Conservation (phyloP, 23 tunicate species). For the Aplidium turbinatum region DNA sequence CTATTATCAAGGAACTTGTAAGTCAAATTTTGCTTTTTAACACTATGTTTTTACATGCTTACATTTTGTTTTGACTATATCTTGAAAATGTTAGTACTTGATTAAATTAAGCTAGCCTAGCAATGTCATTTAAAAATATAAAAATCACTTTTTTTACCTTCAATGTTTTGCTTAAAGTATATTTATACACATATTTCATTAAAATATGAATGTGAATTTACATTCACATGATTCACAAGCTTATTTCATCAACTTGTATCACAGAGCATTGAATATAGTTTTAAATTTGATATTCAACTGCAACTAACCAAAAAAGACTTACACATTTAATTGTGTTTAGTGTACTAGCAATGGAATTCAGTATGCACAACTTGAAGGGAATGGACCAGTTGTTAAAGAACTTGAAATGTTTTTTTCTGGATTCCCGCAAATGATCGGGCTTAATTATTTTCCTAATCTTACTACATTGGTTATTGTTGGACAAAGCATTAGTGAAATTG, state of each 20-base stretch:
- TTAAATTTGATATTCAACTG: too few relatives aligned
- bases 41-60: not conserved
- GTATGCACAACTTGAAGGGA: conserved; percentile 70
- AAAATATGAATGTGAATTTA: too few relatives aligned
- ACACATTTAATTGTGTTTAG: conserved; percentile 27
- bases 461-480: conserved; percentile 77
- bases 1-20: conserved; percentile 36
- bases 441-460: conserved; percentile 74
- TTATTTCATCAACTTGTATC: too few relatives aligned
- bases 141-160: too few relatives aligned
- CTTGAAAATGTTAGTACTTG: too few relatives aligned
- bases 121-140: too few relatives aligned
- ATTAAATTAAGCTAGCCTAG: too few relatives aligned
- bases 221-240: too few relatives aligned
- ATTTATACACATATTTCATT: too few relatives aligned
- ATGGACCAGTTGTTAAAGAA: conserved; percentile 58
- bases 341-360: conserved; percentile 88
- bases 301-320: not conserved
- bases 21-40: too few relatives aligned
- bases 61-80: not conserved
- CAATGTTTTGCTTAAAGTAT: too few relatives aligned
- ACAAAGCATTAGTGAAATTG: conserved; percentile 56
- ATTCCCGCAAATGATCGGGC: conserved; percentile 72
- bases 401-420: conserved; percentile 98
- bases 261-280: too few relatives aligned